phyloP scores from a whole-genome alignment of 2,797 vertebrate genomes.

The Catamblyrhynchus diadema region DNA sequence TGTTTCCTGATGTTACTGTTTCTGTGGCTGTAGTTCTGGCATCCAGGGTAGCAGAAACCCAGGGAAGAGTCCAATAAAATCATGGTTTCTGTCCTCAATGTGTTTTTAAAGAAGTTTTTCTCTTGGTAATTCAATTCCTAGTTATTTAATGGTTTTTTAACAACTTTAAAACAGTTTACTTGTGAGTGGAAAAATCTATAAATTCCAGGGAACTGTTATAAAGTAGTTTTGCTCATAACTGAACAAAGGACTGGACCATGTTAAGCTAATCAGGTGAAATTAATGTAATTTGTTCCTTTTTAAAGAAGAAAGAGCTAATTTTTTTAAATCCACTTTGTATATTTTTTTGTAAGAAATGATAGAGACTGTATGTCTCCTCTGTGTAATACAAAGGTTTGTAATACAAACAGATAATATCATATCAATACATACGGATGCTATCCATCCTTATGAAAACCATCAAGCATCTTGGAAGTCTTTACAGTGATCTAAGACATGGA shows the following conservation, averaged over 20 bases:
- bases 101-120: conserved; percentile 39
- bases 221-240: conserved; percentile 46
- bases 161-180: conserved; percentile 44
- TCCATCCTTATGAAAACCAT: neutral
- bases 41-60: neutral
- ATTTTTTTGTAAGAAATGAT: conserved; percentile 6
- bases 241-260: conserved; percentile 31
- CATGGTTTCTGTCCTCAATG: neutral
- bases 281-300: neutral
- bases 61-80: conserved; percentile 11
- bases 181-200: conserved; percentile 56
- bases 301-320: neutral
- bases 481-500: neutral
- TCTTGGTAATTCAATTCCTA: conserved; percentile 15
- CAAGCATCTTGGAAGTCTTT: neutral
- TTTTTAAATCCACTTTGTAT: neutral
- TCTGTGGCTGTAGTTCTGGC: conserved; percentile 19
- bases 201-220: conserved; percentile 46
- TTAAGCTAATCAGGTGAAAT: conserved; percentile 13
- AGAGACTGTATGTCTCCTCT: neutral
- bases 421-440: neutral
- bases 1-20: conserved; percentile 25
- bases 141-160: conserved; percentile 23
- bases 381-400: neutral
- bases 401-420: neutral